Evolutionary conservation across 2,888 invertebrate species (phyloP).

Genomic region (Amblyjoppa proteus): DNA sequence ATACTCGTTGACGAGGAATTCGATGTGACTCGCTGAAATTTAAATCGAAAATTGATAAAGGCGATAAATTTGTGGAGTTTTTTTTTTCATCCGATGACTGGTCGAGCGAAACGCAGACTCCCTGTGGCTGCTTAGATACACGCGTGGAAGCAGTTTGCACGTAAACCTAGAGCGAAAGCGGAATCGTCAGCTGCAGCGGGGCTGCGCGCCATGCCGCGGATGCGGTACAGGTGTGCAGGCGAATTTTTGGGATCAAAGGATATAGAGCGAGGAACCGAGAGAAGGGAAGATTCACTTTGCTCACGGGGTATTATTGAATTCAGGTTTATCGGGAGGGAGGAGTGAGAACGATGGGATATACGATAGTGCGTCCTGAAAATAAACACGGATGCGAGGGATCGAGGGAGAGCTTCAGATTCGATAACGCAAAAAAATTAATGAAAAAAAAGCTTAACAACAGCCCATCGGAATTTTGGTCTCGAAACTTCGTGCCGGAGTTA

Average conservation of each 20-base stretch:
- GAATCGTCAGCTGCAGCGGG: constrained; percentile 37
- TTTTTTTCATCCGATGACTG: not conserved
- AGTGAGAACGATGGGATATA: constrained; percentile 20
- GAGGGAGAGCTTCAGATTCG: not conserved
- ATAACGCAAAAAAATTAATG: not conserved
- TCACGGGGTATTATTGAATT: constrained; percentile 38
- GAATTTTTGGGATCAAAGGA: not conserved
- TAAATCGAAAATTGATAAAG: not conserved
- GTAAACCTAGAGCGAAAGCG: constrained; percentile 12
- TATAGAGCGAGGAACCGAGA: not conserved
- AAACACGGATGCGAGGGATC: too few species aligned
- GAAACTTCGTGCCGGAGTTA: too few species aligned
- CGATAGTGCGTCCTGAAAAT: not conserved
- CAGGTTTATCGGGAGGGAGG: constrained; percentile 23
- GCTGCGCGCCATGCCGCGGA: constrained; percentile 32
- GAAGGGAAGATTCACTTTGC: constrained; percentile 35
- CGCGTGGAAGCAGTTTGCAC: constrained; percentile 8
- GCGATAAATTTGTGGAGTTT: too few species aligned
- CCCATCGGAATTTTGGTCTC: too few species aligned
- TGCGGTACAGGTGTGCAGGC: constrained; percentile 21
- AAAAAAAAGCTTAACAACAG: too few species aligned
- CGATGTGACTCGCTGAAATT: not conserved
- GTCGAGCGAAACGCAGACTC: not conserved
- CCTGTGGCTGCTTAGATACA: not conserved
- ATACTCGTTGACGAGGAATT: too few species aligned